These are phyloP conservation scores for Helobdella robusta DNA, from an alignment of 2,888 invertebrate genomes.

Conservation along the genomic window DNA sequence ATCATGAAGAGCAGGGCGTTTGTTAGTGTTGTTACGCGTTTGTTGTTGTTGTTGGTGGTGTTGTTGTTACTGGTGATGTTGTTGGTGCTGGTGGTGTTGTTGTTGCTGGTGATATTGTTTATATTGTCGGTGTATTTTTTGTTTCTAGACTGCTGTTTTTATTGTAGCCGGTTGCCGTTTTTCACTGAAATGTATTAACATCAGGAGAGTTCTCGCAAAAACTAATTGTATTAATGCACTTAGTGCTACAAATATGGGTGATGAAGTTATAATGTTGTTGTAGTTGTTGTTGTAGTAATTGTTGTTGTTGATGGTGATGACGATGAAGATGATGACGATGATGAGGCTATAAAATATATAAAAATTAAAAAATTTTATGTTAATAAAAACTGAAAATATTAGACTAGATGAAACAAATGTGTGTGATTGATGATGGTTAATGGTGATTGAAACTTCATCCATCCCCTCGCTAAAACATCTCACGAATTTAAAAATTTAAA, in stretches of 20 bases:
- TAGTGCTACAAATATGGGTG: too few relatives aligned
- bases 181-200: too few relatives aligned
- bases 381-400: too few relatives aligned
- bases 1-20: not conserved
- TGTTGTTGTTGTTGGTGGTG: not conserved
- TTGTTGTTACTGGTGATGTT: not conserved
- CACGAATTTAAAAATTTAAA: too few relatives aligned
- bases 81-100: not conserved
- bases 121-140: not conserved
- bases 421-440: too few relatives aligned
- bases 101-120: not conserved
- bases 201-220: too few relatives aligned
- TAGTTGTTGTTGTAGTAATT: not conserved
- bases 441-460: too few relatives aligned
- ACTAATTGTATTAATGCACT: too few relatives aligned
- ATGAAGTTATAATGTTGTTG: not conserved
- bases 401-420: too few relatives aligned
- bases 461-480: too few relatives aligned
- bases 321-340: not conserved
- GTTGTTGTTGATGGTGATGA: slow-evolving; percentile 2
- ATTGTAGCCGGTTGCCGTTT: too few relatives aligned
- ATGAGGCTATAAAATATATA: not conserved
- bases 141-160: too few relatives aligned
- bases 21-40: not conserved
- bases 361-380: not conserved